A percentile compares a stretch with the other conserved stretches of the same genome.
phyloP scores from a whole-genome alignment of 2,888 invertebrate genomes.

The Polylopha cassiicola region DNA sequence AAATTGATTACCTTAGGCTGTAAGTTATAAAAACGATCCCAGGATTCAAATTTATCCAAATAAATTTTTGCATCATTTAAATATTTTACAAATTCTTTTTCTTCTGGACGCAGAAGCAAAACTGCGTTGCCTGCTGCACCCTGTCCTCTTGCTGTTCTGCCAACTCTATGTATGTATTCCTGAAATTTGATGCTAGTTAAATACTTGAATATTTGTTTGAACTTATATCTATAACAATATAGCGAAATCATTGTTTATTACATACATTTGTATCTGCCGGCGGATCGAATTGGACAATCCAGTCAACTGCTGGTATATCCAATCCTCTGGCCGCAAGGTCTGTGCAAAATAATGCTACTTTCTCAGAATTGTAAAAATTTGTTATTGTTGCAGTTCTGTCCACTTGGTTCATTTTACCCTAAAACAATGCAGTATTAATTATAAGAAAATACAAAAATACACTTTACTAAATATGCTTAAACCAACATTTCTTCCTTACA shows the following conservation, averaged over 20 bases:
- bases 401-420: constrained; percentile 99
- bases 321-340: constrained; percentile 97
- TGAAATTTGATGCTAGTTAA: too few species aligned
- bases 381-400: constrained; percentile 97
- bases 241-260: not conserved
- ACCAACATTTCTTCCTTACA: constrained; percentile 76
- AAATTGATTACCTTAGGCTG: constrained; percentile 50
- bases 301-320: constrained; percentile 98
- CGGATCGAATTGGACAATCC: constrained; percentile 99
- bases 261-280: constrained; percentile 97
- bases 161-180: constrained; percentile 99
- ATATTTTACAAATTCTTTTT: constrained; percentile 93
- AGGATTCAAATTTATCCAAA: constrained; percentile 86
- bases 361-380: constrained; percentile 94
- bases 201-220: not conserved
- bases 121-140: constrained; percentile 95
- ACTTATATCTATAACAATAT: not conserved
- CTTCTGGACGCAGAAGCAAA: constrained; percentile 93
- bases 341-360: constrained; percentile 95
- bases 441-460: too few species aligned
- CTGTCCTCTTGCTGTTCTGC: constrained; percentile 96
- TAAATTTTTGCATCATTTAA: constrained; percentile 94
- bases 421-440: constrained; percentile 31
- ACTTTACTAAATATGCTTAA: too few species aligned
- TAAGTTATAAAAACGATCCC: constrained; percentile 59